Evolutionary conservation across 2,888 invertebrate species (phyloP), one percentile per base, ranked within the genome.

Genomic region (Diaphora mendica): DNA sequence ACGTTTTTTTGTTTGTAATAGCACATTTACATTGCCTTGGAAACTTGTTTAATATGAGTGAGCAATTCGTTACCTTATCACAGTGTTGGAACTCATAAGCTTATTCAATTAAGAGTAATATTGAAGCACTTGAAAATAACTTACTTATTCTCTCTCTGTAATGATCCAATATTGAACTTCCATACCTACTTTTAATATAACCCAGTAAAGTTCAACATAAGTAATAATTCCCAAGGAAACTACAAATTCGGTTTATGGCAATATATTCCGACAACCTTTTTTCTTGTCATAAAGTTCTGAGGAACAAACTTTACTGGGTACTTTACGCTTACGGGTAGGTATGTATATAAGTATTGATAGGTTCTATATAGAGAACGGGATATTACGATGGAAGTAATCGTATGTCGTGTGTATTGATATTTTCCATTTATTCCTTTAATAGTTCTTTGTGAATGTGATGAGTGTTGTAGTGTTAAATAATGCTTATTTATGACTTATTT

Each of bases 181-280:
- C 20, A 64, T 51, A 55, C 39, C 39, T 65, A 67, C 17, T 26
- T 67, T 23, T n/a, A 42, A 23, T 68, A 68, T 44, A 11, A 17
- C 30, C 33, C 35, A 7, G 62, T 20, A 48, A 44, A 72, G 68
- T 72, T 35, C 35, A 67, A 68, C 62, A 67, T 20, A 72, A 72
- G 59, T 72, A 72, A 72, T 62, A 67, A 68, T 68, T 68, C 64
- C 62, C 33, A 48, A 68, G 62, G 48, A 67, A 65, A 62, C 59
- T 72, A 72, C 35, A 26, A 72, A 62, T 13, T 68, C 48, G 20
- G 68, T 68, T 72, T 62, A 48, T 48, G 62, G 44, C 72, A 68
- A 72, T 68, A 72, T 68, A 72, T 68, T 72, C 48, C 20, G 51
- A 71, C 65, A 66, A 30, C 55, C 71, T 71, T 66, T 71, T 71